phyloP scores from a whole-genome alignment of 2,113 vertebrate species.

The Bombycilla garrulus region DNA sequence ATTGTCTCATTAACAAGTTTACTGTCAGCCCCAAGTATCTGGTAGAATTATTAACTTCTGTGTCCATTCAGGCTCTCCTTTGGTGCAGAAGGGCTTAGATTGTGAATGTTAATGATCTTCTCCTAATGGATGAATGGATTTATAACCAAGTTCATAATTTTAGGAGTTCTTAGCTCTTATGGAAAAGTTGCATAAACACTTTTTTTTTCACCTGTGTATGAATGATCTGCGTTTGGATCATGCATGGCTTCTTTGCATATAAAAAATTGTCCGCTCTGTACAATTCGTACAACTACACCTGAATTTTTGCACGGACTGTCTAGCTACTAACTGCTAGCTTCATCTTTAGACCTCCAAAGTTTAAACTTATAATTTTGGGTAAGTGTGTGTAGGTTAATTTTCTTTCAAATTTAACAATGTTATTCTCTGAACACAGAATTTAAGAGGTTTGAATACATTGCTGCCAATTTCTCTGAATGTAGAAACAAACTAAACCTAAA shows the following conservation, averaged over 20 bases:
- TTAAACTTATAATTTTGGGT: neutral
- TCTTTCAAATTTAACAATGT: neutral
- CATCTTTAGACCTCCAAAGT: neutral
- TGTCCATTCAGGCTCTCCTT: neutral
- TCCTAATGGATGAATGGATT: neutral
- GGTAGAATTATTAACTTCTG: conserved; percentile 37
- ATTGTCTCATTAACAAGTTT: conserved; percentile 68
- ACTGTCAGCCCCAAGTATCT: conserved; percentile 57
- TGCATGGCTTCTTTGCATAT: neutral
- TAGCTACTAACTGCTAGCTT: neutral
- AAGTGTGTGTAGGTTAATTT: neutral
- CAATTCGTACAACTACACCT: neutral
- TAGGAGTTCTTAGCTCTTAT: neutral
- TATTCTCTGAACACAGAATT: neutral
- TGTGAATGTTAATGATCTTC: conserved; percentile 35
- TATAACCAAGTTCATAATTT: neutral
- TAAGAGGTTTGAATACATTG: neutral
- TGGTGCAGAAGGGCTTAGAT: neutral
- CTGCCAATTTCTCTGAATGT: neutral
- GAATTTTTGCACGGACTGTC: neutral
- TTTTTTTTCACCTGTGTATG: neutral
- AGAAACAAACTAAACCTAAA: neutral
- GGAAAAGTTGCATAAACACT: neutral
- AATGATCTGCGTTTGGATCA: neutral
- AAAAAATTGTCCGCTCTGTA: neutral